Evolutionary conservation across 2,797 vertebrate genomes (phyloP), one percentile per base, ranked within the genome.

Genomic region (Simalia tracyae): DNA sequence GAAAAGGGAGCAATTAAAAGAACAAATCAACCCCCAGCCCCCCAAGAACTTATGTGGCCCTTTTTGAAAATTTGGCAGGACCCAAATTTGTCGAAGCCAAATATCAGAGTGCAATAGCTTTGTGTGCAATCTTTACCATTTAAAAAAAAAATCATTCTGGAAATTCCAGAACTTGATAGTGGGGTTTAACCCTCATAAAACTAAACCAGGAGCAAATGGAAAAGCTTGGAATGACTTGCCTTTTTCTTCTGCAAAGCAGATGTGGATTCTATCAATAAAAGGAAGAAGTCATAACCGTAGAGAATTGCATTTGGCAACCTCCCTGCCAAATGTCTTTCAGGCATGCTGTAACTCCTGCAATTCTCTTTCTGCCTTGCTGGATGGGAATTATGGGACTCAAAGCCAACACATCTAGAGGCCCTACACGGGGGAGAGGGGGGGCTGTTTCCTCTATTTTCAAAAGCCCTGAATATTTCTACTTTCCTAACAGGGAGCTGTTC

Each of bases 1-100:
- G 42, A 93, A 94, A 95, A 92, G 86, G 31, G 91, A 59, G 91
- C 1, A 89, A 96, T 95, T 96, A 93, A 95, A 93, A 96, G 94
- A 42, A 60, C 42, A 84, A 93, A 96, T 54, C 93, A 94, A 95
- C 84, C 26, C 64, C 42, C 42, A 50, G 17, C 17, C 59, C n/a
- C 0, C 0, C 59, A 10, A 92, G 60, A 3, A 89, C 95, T 88
- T 57, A 92, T 88, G 94, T 57, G 56, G 36, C 92, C 61, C 26
- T 0, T 87, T 87, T 93, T 92, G 42, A 42, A 42, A 91, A 93
- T 68, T 42, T 91, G 87, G 92, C 92, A 94, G 89, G 50, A 10
- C 88, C 76, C 94, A 91, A 94, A 95, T 95, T 94, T 95, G 8
- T 42, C 2, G 7, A 36, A 76, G 17, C 1, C 68, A 31, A 68